A percentile compares a stretch with the other conserved stretches of the same genome.
Conservation (phyloP, 2,113 vertebrate species). For the Muntiacus reevesi region DNA sequence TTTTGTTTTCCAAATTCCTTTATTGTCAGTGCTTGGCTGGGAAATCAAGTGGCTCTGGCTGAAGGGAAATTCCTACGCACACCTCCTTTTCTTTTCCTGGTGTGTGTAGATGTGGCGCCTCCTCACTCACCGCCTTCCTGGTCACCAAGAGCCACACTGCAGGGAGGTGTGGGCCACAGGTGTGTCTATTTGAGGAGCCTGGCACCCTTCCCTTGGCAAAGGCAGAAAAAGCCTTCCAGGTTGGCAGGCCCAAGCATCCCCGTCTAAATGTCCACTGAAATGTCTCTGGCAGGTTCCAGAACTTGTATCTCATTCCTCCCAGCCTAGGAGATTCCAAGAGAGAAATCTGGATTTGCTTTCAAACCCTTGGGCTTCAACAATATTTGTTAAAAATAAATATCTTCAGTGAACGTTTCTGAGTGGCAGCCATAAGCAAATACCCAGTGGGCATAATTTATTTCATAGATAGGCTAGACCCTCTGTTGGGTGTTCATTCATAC, state of each 20-base stretch:
- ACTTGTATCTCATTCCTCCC: not conserved
- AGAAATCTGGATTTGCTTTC: slow-evolving; percentile 22
- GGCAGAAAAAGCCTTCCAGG: not conserved
- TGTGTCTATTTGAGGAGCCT: not conserved
- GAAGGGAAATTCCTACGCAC: not conserved
- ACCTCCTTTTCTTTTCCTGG: not conserved
- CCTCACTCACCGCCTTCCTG: not conserved
- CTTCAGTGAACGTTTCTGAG: not conserved
- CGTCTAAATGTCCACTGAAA: not conserved
- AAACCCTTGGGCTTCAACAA: not conserved
- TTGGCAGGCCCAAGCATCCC: not conserved
- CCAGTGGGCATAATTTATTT: not conserved
- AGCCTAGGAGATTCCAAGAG: not conserved
- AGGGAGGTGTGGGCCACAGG: not conserved
- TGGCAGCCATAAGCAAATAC: not conserved
- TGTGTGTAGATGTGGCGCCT: not conserved
- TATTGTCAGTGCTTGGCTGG: not conserved
- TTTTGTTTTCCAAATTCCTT: not conserved
- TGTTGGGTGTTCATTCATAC: not conserved
- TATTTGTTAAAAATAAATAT: not conserved
- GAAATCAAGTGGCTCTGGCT: not conserved
- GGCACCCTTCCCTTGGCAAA: not conserved
- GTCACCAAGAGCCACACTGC: not conserved
- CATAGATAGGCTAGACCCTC: not conserved
- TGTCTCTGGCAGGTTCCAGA: not conserved